These are phyloP conservation scores for Mustela erminea DNA, from an alignment of 2,797 vertebrate genomes.

Conservation along the genomic window DNA sequence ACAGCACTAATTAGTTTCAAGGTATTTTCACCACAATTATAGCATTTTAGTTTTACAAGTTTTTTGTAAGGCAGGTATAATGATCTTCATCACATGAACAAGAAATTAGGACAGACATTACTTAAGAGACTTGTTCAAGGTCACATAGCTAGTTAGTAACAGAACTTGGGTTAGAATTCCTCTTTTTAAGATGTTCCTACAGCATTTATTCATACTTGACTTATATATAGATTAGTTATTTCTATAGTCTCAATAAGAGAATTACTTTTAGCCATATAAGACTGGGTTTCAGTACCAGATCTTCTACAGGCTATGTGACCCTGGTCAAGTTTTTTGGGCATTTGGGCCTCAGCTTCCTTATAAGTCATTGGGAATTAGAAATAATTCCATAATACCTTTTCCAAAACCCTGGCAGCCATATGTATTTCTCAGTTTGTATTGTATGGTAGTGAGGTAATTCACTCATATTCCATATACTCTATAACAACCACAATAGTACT, in stretches of 20 bases:
- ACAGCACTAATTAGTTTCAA: constrained; percentile 69
- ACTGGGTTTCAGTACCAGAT: not conserved
- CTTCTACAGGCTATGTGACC: not conserved
- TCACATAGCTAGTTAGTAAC: not conserved
- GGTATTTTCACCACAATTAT: constrained; percentile 52
- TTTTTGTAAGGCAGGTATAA: constrained; percentile 60
- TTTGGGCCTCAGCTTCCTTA: not conserved
- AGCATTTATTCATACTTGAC: not conserved
- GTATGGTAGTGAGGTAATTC: not conserved
- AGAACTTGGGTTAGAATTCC: not conserved
- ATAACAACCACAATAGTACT: not conserved
- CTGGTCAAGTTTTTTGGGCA: not conserved
- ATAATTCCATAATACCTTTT: not conserved
- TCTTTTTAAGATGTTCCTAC: not conserved
- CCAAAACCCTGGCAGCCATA: not conserved
- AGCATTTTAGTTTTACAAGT: constrained; percentile 23
- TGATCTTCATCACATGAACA: constrained; percentile 33
- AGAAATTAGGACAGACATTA: constrained; percentile 1
- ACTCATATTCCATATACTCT: not conserved
- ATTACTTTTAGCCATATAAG: not conserved
- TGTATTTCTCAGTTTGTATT: not conserved
- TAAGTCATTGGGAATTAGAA: not conserved
- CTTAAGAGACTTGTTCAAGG: constrained; percentile 17
- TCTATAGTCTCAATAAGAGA: not conserved
- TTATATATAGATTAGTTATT: not conserved